Evolutionary conservation across 2,888 invertebrate species (phyloP).

Genomic region (Desoria tigrina): DNA sequence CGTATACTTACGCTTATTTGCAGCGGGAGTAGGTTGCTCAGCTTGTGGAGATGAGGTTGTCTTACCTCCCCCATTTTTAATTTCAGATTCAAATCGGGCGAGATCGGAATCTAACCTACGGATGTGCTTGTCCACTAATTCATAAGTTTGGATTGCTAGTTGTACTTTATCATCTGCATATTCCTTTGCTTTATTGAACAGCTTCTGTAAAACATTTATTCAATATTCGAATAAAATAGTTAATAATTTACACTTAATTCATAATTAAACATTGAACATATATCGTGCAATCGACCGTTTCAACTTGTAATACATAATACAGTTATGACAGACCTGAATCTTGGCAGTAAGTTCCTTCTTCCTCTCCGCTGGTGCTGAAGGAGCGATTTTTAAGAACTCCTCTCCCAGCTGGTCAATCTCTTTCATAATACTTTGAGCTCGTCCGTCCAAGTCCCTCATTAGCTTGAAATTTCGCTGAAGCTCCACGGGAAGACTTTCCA

Average conservation of each 20-base stretch:
- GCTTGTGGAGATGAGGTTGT: constrained; percentile 55
- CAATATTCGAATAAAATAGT: constrained; percentile 4
- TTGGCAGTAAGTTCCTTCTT: constrained; percentile 79
- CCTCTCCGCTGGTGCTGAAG: constrained; percentile 72
- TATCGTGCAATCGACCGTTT: too few relatives aligned
- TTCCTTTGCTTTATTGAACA: constrained; percentile 91
- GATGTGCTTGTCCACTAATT: constrained; percentile 91
- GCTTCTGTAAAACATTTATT: constrained; percentile 64
- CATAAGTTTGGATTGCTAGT: constrained; percentile 95
- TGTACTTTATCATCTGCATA: constrained; percentile 97
- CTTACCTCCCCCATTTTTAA: constrained; percentile 70
- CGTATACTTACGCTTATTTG: constrained; percentile 45
- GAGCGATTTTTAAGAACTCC: constrained; percentile 73
- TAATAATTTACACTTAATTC: background rate
- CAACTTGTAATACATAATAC: background rate
- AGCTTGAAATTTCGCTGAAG: constrained; percentile 91
- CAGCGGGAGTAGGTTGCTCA: constrained; percentile 39
- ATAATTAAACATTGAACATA: background rate
- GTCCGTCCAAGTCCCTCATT: constrained; percentile 91
- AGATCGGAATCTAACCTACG: constrained; percentile 92
- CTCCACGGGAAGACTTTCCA: constrained; percentile 92
- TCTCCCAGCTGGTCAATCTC: constrained; percentile 86
- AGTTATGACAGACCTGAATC: constrained; percentile 62
- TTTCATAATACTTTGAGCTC: constrained; percentile 78
- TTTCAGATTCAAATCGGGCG: constrained; percentile 93